Evolutionary conservation across 2,888 invertebrate genomes (phyloP).

Genomic region (Agrotis exclamationis): DNA sequence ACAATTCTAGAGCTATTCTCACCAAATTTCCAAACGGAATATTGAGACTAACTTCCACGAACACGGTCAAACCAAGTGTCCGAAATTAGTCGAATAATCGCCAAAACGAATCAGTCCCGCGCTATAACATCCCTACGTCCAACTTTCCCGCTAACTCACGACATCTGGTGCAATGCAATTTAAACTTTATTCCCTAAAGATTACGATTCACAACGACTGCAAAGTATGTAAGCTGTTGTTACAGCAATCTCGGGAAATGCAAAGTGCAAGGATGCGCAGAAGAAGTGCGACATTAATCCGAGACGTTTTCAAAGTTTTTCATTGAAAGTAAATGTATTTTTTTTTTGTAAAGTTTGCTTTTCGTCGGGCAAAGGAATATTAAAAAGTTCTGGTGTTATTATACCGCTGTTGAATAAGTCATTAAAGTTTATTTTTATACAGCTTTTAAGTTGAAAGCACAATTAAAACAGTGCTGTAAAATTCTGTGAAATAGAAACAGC

Average conservation of each 20-base stretch:
- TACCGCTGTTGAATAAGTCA: slow-evolving; percentile 32
- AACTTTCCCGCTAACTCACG: slow-evolving; percentile 69
- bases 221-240: slow-evolving; percentile 64
- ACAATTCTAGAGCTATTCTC: slow-evolving; percentile 14
- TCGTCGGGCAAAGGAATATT: slow-evolving; percentile 43
- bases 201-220: slow-evolving; percentile 68
- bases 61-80: slow-evolving; percentile 36
- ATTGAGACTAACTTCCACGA: slow-evolving; percentile 22
- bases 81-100: slow-evolving; percentile 58
- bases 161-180: slow-evolving; percentile 72
- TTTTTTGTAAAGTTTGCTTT: slow-evolving; percentile 30
- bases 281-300: slow-evolving; percentile 78
- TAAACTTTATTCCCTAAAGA: slow-evolving; percentile 75
- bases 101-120: slow-evolving; percentile 35
- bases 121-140: slow-evolving; percentile 63
- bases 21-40: slow-evolving; percentile 12
- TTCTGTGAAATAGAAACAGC: slow-evolving; percentile 8
- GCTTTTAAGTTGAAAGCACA: slow-evolving; percentile 32
- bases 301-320: slow-evolving; percentile 72
- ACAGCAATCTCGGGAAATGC: slow-evolving; percentile 80
- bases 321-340: slow-evolving; percentile 58
- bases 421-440: slow-evolving; percentile 50
- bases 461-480: slow-evolving; percentile 34
- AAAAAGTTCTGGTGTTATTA: slow-evolving; percentile 26
- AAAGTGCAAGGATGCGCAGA: slow-evolving; percentile 80